Conservation (phyloP, 2,888 invertebrate species). For the Ditula angustiorana region DNA sequence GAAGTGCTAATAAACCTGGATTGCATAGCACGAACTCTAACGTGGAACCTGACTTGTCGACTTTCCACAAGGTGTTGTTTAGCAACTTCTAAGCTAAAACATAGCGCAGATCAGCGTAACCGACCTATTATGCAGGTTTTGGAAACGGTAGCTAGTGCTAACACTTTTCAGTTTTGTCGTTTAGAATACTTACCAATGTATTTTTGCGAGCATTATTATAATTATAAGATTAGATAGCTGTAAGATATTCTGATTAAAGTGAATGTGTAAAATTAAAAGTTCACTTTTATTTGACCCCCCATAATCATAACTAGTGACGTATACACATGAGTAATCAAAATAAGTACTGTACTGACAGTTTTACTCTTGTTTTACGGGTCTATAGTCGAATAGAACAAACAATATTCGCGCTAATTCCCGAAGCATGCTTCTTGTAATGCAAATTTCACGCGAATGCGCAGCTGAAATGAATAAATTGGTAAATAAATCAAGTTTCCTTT, state of each 20-base stretch:
- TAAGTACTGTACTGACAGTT: too few relatives aligned
- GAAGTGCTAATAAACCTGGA: constrained; percentile 68
- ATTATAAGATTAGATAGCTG: neutral
- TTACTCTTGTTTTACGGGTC: too few relatives aligned
- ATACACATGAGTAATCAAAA: too few relatives aligned
- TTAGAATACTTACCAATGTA: constrained; percentile 15
- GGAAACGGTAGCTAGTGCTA: neutral
- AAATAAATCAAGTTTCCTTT: neutral
- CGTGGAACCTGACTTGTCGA: constrained; percentile 88
- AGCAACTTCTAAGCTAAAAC: constrained; percentile 67
- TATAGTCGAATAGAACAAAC: too few relatives aligned
- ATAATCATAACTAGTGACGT: too few relatives aligned
- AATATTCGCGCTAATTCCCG: too few relatives aligned
- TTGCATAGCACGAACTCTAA: constrained; percentile 83
- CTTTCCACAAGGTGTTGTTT: constrained; percentile 90
- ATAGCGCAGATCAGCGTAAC: neutral
- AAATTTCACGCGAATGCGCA: too few relatives aligned
- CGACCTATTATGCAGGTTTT: neutral
- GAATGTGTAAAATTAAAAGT: too few relatives aligned
- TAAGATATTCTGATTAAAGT: constrained; percentile 23
- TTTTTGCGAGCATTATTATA: constrained; percentile 15
- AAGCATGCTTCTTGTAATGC: too few relatives aligned
- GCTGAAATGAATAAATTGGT: too few relatives aligned
- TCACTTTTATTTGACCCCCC: too few relatives aligned
- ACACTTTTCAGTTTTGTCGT: neutral